A percentile compares a stretch with the other conserved stretches of the same genome.
phyloP scores from a whole-genome alignment of 1,140 invertebrate genomes.

The Orussus abietinus region DNA sequence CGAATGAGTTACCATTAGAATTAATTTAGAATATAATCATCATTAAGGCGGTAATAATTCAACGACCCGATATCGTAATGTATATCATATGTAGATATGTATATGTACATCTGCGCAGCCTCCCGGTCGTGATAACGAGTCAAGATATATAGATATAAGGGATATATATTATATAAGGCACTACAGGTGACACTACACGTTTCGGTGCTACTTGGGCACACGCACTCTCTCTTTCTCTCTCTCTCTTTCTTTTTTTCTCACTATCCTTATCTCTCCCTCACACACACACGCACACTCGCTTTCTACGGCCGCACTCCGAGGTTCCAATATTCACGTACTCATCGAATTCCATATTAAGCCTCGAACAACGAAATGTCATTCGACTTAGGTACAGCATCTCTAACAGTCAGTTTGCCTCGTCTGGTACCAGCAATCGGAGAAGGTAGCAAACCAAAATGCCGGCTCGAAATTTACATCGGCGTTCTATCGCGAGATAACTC shows the following conservation, averaged over 20 bases:
- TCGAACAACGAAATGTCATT: conserved; percentile 2
- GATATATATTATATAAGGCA: conserved; percentile 11
- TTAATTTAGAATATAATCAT: too few relatives aligned
- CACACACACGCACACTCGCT: too few relatives aligned
- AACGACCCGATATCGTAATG: too few relatives aligned
- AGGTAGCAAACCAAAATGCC: too few relatives aligned
- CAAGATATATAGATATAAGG: conserved; percentile 4
- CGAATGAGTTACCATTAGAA: too few relatives aligned
- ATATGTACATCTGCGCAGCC: conserved; percentile 18
- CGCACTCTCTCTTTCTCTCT: too few relatives aligned
- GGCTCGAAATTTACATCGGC: not conserved
- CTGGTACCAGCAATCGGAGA: conserved; percentile 19
- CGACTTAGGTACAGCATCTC: conserved; percentile 15
- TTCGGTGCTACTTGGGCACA: conserved; percentile 16
- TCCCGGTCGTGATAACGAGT: conserved; percentile 11
- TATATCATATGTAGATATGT: conserved; percentile 21
- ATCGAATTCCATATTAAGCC: too few relatives aligned
- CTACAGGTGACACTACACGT: conserved; percentile 20
- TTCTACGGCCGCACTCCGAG: conserved; percentile 19
- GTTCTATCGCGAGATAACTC: too few relatives aligned
- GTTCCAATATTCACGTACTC: conserved; percentile 14
- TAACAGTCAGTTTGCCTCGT: conserved; percentile 18
- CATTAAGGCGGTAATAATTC: too few relatives aligned
- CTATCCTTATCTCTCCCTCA: too few relatives aligned
- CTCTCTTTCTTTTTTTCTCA: too few relatives aligned